Evolutionary conservation across 2,888 invertebrate species (phyloP).

Genomic region (Napeogenes sylphis): DNA sequence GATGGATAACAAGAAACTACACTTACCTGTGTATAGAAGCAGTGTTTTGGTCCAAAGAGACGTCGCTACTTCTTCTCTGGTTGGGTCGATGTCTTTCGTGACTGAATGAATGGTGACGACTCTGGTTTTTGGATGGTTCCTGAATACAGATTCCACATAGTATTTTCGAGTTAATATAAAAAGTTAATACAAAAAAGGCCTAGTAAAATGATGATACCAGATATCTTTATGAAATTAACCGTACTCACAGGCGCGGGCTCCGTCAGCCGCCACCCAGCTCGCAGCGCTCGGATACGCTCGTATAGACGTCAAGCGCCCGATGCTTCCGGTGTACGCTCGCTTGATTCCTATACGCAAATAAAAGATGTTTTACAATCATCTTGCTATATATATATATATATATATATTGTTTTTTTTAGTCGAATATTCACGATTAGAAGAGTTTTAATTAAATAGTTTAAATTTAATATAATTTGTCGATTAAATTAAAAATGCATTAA

Average conservation of each 20-base stretch:
- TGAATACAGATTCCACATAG: slow-evolving; percentile 25
- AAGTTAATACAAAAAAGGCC: background rate
- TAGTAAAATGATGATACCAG: background rate
- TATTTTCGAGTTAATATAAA: background rate
- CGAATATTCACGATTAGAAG: no score
- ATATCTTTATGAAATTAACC: background rate
- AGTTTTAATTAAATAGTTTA: no score
- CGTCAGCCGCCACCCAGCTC: slow-evolving; percentile 60
- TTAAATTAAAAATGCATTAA: no score
- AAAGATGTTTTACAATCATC: background rate
- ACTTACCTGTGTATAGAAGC: slow-evolving; percentile 61
- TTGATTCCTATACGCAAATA: slow-evolving; percentile 41
- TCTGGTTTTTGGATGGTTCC: slow-evolving; percentile 50
- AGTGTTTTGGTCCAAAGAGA: slow-evolving; percentile 47
- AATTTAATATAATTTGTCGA: no score
- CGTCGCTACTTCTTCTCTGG: slow-evolving; percentile 48
- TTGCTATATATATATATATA: no score
- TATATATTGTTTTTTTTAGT: background rate
- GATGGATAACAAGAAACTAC: no score
- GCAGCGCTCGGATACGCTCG: slow-evolving; percentile 62
- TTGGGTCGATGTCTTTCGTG: slow-evolving; percentile 42
- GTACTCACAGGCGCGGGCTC: slow-evolving; percentile 45
- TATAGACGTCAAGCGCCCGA: slow-evolving; percentile 63
- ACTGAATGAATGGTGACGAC: slow-evolving; percentile 58
- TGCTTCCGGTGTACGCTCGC: slow-evolving; percentile 57